These are phyloP conservation scores for Heliocidaris erythrogramma DNA, from an alignment of 35 echinoderm and acorn worm species.

Conservation along the genomic window DNA sequence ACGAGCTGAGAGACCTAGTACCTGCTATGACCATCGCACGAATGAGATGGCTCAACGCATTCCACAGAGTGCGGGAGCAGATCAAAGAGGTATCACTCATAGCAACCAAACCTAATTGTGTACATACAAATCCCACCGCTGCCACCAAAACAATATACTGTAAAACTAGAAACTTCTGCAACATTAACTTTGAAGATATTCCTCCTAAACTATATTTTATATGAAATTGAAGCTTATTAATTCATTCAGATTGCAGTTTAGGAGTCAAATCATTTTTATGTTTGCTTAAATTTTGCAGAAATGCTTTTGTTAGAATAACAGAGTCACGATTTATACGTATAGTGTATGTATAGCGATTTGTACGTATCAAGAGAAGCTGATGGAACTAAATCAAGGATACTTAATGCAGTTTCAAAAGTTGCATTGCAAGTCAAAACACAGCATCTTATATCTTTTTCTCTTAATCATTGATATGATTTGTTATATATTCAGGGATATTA, in stretches of 20 bases:
- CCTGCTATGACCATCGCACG: constrained; percentile 73
- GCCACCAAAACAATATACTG: background rate
- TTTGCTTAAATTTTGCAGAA: background rate
- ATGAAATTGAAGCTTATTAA: too few species aligned
- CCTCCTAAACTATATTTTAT: too few species aligned
- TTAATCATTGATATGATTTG: background rate
- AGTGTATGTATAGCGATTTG: background rate
- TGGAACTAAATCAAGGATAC: background rate
- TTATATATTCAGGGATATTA: constrained; percentile 29
- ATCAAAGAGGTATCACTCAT: constrained; percentile 74
- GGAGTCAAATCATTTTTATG: too few species aligned
- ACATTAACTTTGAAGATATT: too few species aligned
- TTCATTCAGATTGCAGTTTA: too few species aligned
- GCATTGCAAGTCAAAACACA: background rate
- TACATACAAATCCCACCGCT: background rate
- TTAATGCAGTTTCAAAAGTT: background rate
- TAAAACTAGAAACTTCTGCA: too few species aligned
- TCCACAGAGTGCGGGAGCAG: constrained; percentile 80
- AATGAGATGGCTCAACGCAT: constrained; percentile 84
- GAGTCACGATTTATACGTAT: background rate
- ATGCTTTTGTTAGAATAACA: background rate
- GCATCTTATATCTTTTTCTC: background rate
- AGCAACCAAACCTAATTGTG: background rate
- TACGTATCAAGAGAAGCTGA: background rate
- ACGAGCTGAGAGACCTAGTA: constrained; percentile 41